phyloP scores from a whole-genome alignment of 2,888 invertebrate species.

The Cryptocephalus primarius region DNA sequence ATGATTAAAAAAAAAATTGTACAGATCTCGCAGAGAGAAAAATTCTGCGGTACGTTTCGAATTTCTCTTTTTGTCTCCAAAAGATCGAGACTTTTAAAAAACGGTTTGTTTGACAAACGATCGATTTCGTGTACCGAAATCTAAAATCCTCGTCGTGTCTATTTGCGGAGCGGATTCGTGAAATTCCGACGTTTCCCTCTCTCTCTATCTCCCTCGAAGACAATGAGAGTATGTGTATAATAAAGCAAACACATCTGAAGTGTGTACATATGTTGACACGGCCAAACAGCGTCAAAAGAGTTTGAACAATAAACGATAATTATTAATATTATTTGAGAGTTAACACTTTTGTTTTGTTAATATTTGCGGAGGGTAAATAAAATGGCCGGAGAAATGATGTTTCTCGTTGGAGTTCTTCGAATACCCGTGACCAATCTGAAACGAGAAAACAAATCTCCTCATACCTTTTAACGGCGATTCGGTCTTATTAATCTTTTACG shows the following conservation, averaged over 20 bases:
- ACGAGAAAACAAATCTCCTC: neutral
- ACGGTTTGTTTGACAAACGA: too few relatives aligned
- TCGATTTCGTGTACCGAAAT: too few relatives aligned
- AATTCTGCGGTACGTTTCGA: too few relatives aligned
- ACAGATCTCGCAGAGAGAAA: too few relatives aligned
- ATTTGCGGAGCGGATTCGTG: neutral
- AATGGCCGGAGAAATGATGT: neutral
- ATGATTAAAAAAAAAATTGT: too few relatives aligned
- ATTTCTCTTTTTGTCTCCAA: too few relatives aligned
- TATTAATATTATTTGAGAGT: constrained; percentile 25
- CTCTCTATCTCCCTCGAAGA: neutral
- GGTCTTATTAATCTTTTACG: too few relatives aligned
- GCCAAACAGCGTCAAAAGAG: constrained; percentile 10
- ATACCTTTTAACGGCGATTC: too few relatives aligned
- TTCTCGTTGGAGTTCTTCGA: neutral
- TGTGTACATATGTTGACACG: neutral
- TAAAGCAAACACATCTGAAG: neutral
- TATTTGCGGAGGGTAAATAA: constrained; percentile 4
- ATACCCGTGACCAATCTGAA: neutral
- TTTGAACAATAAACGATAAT: constrained; percentile 25
- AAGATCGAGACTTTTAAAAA: too few relatives aligned
- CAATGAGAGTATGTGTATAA: neutral
- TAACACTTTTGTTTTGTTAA: constrained; percentile 23
- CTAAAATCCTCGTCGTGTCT: neutral
- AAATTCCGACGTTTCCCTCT: neutral